Percentiles rank a stretch among this genome's conserved stretches.
phyloP scores from a whole-genome alignment of 30 jellyfish, hydroid and myxozoan genomes.

The Cassiopea xamachana region DNA sequence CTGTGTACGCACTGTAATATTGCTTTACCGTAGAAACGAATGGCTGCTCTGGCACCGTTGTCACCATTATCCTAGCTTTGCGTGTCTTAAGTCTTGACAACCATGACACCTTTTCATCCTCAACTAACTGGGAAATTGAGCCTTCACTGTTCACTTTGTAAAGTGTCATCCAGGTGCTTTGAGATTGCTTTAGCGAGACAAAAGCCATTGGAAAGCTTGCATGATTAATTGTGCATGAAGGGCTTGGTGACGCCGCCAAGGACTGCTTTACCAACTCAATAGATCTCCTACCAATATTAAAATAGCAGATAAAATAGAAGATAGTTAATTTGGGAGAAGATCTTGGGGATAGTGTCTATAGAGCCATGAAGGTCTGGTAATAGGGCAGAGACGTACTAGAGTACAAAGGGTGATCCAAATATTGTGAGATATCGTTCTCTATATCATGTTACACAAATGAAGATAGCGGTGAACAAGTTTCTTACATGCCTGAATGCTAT shows the following conservation, averaged over 20 bases:
- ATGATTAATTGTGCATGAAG: neutral
- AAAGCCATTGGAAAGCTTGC: neutral
- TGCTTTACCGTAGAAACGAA: neutral
- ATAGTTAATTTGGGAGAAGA: neutral
- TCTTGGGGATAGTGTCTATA: no score
- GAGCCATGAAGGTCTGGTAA: no score
- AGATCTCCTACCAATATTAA: neutral
- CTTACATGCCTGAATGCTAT: no score
- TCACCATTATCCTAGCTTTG: slow-evolving; percentile 10
- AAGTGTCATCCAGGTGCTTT: slow-evolving; percentile 9
- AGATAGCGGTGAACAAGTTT: no score
- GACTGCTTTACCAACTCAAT: neutral
- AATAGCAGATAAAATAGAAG: neutral
- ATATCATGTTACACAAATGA: no score
- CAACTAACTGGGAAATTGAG: neutral
- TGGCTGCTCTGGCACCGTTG: slow-evolving; percentile 37
- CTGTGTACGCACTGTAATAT: neutral
- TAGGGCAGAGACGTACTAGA: no score
- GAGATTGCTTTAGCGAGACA: slow-evolving; percentile 19
- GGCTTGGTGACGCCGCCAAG: neutral
- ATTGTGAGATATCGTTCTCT: no score
- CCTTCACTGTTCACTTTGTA: slow-evolving; percentile 6
- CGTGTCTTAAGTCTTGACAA: slow-evolving; percentile 15
- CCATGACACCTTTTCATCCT: slow-evolving; percentile 17
- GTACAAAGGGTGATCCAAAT: no score